Evolutionary conservation across 2,113 vertebrate species (phyloP), one percentile per base, ranked within the genome.

Genomic region (Laticauda laticaudata): DNA sequence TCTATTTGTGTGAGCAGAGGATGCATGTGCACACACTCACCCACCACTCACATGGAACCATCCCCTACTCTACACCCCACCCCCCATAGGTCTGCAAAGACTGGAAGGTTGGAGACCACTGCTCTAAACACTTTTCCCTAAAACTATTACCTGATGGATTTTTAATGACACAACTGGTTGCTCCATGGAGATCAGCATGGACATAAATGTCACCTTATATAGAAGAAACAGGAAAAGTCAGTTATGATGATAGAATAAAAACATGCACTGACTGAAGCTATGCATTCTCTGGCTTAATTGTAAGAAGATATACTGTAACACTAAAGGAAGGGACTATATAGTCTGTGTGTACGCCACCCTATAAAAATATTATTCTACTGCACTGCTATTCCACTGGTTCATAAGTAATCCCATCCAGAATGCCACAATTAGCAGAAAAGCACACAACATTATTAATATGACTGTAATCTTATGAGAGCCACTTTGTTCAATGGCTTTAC

Each of bases 81-180:
- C 57, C 12, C 10, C 14, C 15, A 11, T 9, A 61, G 24, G 9
- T 61, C 59, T 61, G 24, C 24, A 61, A 61, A 61, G 24, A 3
- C 0, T 3, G 1, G 8, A 61, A 61, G 10, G 59, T 61, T 61
- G 59, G 59, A 26, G 3, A 61, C 9, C 59, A 61, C 24, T 61
- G 59, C 20, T 26, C 3, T 5, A 5, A 39, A 2, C 45, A 20
- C n/a, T 3, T 8, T 6, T 86, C 55, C 88, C 26, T 18, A 69
- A 75, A 89, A 81, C 2, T 7, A 90, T 96, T 97, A 99, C 99
- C 99, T 97, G 98, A 98, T 3, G 98, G 97, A 96, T 99, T 99
- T 97, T 99, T 99, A 97, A 99, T 98, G 90, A 99, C 98, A 54
- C 99, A 99, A 95, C 99, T 99, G 0, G 99, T 99, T 26, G 99